Evolutionary conservation across 2,888 invertebrate species (phyloP).

Genomic region (Drosophila colorata): DNA sequence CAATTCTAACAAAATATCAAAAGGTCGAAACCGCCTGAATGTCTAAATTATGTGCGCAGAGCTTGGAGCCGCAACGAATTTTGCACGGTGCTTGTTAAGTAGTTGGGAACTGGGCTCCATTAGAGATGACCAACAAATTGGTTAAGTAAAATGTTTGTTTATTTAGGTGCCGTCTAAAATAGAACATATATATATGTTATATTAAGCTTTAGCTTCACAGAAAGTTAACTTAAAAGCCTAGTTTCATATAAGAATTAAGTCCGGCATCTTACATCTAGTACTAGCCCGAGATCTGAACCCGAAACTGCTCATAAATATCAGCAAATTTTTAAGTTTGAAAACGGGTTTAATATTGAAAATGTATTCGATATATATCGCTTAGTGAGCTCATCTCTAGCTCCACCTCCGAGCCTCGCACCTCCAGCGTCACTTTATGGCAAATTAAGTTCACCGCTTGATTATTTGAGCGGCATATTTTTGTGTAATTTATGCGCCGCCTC

Average conservation of each 20-base stretch:
- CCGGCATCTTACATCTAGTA: no score
- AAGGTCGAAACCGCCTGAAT: slow-evolving; percentile 67
- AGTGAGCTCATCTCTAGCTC: not conserved
- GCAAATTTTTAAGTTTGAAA: not conserved
- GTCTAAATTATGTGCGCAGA: slow-evolving; percentile 73
- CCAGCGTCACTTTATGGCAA: slow-evolving; percentile 65
- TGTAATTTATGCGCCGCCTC: slow-evolving; percentile 67
- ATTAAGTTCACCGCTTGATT: slow-evolving; percentile 81
- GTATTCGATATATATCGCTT: slow-evolving; percentile 24
- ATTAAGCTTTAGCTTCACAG: no score
- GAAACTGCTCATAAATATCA: no score
- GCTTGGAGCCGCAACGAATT: slow-evolving; percentile 33
- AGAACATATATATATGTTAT: no score
- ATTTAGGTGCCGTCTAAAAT: no score
- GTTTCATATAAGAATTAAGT: no score
- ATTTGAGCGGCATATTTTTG: slow-evolving; percentile 68
- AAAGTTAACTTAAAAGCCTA: no score
- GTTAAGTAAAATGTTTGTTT: no score
- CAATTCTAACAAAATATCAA: slow-evolving; percentile 59
- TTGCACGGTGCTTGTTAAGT: slow-evolving; percentile 51
- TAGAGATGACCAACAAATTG: slow-evolving; percentile 34
- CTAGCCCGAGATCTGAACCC: no score
- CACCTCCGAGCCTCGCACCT: slow-evolving; percentile 21
- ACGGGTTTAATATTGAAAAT: no score
- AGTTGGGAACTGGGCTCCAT: slow-evolving; percentile 19